Base-by-base conservation (phyloP, 1,140 invertebrate genomes). In the Phthorimaea operculella region DNA sequence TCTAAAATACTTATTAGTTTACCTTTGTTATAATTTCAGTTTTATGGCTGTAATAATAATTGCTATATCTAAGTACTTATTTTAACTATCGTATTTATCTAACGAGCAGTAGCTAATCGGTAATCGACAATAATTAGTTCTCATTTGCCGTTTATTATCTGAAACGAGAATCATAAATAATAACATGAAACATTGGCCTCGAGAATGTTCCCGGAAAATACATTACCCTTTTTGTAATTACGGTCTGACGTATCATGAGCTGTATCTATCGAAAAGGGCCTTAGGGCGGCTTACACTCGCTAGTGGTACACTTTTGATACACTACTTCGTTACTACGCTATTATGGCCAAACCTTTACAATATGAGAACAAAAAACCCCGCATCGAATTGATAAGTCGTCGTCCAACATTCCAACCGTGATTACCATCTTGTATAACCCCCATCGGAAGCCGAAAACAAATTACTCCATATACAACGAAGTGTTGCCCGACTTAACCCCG, bases 391-490 rank as follows among this genome's bases (percentile, higher is more conserved):
- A 62, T 68, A 68, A 66, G 62, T 68, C 60, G 62, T 68, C 60
- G 63, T 60, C 53, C 58, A 45, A 60, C 68, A 71, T 71, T 71
- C 66, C 62, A 58, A 18, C 44, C 52, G 45, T 64, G 65, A 64
- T 67, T 68, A 64, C 66, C 62, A 63, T 68, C 58, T 60, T 33
- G 15, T 47, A 42, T 62, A 52, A 58, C 55, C 52, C 54, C 54
- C 53, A 61, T 66, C 63, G 63, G 66, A 63, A 68, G 66, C 66
- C 63, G 62, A 71, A 70, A 68, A 62, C 58, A 71, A 71, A 68
- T 71, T 68, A 65, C 61, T 59, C 52, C 62, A 63, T 63, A 63
- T 66, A 62, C 54, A 62, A 53, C 52, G 48, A 52, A 28, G 45
- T 51, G 48, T 28, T 14, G 11, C 34, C 12, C 18, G 49, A 56